Evolutionary conservation across 2,888 invertebrate species (phyloP).

Genomic region (Rhodophaea formosa): DNA sequence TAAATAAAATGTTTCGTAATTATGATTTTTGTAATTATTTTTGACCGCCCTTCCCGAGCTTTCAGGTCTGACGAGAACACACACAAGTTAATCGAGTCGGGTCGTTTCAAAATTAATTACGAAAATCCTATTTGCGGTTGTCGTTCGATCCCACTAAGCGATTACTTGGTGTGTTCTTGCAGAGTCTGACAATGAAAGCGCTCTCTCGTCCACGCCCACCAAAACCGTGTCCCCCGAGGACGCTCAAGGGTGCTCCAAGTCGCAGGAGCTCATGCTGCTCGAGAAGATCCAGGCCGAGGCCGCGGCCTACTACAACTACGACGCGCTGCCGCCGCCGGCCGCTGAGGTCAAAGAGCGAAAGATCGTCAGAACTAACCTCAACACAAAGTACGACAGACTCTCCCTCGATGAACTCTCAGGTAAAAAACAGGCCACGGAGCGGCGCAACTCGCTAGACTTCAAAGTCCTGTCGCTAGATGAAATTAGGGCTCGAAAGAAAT

Average conservation of each 20-base stretch:
- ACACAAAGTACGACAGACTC: constrained; percentile 69
- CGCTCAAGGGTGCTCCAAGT: constrained; percentile 73
- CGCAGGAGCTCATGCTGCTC: constrained; percentile 85
- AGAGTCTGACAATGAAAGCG: constrained; percentile 90
- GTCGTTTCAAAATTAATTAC: constrained; percentile 77
- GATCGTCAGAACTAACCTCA: constrained; percentile 50
- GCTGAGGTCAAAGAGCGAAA: constrained; percentile 49
- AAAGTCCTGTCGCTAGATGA: constrained; percentile 77
- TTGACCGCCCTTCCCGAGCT: constrained; percentile 67
- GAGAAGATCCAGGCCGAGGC: constrained; percentile 87
- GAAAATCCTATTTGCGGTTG: constrained; percentile 60
- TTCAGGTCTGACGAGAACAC: constrained; percentile 71
- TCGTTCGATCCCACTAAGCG: constrained; percentile 50
- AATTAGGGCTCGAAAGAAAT: constrained; percentile 67
- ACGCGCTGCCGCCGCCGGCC: constrained; percentile 51
- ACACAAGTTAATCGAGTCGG: constrained; percentile 58
- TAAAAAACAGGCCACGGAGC: constrained; percentile 46
- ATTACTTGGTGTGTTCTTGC: constrained; percentile 84
- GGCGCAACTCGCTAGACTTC: constrained; percentile 60
- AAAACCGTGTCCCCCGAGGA: constrained; percentile 64
- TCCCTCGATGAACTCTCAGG: constrained; percentile 76
- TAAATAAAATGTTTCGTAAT: constrained; percentile 79
- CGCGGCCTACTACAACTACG: constrained; percentile 86
- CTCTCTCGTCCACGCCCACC: constrained; percentile 82
- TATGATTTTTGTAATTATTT: constrained; percentile 81